Conservation (phyloP, 2,113 vertebrate species). For the Perca fluviatilis region DNA sequence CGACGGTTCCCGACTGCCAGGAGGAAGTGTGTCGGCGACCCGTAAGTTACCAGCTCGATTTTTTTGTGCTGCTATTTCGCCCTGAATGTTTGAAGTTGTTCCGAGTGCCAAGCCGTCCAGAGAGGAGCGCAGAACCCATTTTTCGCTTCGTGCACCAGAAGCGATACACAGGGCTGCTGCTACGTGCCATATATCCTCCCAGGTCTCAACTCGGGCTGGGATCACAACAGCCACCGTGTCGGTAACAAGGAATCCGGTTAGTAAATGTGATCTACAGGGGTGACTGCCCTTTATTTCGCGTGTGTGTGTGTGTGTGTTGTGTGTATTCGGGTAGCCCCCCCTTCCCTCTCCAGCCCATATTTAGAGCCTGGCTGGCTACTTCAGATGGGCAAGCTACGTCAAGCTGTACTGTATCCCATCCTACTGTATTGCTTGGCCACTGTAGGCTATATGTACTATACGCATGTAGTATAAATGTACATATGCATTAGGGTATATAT, state of each 20-base stretch:
- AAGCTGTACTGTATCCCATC: conserved; percentile 62
- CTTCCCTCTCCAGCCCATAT: conserved; percentile 67
- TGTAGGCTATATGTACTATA: not conserved
- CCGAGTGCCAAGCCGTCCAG: conserved; percentile 52
- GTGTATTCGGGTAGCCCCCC: conserved; percentile 45
- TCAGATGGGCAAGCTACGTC: conserved; percentile 79
- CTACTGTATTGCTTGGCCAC: conserved; percentile 33
- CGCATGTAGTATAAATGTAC: not conserved
- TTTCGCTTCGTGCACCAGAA: conserved; percentile 75
- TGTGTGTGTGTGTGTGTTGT: conserved; percentile 40
- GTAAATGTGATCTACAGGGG: conserved; percentile 51
- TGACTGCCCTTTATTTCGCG: conserved; percentile 70
- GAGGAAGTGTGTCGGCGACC: conserved; percentile 68
- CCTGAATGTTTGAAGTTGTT: conserved; percentile 75
- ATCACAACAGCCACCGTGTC: conserved; percentile 53
- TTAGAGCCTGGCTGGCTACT: conserved; percentile 77
- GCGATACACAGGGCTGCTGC: conserved; percentile 61
- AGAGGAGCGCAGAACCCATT: conserved; percentile 66
- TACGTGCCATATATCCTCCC: conserved; percentile 58
- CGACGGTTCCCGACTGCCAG: conserved; percentile 64
- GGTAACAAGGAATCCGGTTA: conserved; percentile 47
- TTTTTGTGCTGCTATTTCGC: conserved; percentile 22
- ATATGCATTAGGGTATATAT: not conserved
- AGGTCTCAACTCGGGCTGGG: conserved; percentile 25
- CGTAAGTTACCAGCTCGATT: conserved; percentile 70